Evolutionary conservation across 2,113 vertebrate genomes (phyloP), one percentile per base, ranked within the genome.

Genomic region (Aphelocoma coerulescens): DNA sequence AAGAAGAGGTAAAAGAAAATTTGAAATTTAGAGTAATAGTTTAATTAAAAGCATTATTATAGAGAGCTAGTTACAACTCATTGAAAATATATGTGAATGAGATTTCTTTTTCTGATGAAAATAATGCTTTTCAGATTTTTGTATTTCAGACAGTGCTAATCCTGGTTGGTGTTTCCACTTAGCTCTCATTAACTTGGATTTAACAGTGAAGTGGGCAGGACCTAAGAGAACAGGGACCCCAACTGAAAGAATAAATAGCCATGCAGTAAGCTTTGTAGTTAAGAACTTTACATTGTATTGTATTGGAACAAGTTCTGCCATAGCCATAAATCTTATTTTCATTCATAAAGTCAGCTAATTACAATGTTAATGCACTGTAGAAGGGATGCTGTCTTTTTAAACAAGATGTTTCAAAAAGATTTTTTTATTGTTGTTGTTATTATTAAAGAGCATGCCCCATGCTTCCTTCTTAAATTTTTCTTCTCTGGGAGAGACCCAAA

Each of bases 61-160:
- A 95, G 94, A 96, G 80, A 92, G 80, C 79, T 92, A 77, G 69
- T 95, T 91, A 93, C 84, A 93, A 92, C 18, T 71, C n/a, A 80
- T 76, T 82, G 59, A 80, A 94, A 81, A 74, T 86, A 93, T 52
- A 80, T 0, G 13, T n/a, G 44, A 90, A 86, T 86, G n/a, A 94
- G 49, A 52, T 24, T 44, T 66, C 35, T 74, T 75, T 71, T 82
- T 52, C 33, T 83, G 39, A 55, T 89, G 7, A 84, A 90, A 81
- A 86, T 58, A 84, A 24, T 51, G 61, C 62, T 87, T 87, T 83
- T 93, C 52, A 49, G 10, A 80, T 94, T 67, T 75, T 65, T 78
- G 48, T 93, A 32, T 88, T 93, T 86, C 78, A 69, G 43, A 44
- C 21, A 79, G 30, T 51, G 33, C 55, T 89, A 76, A 37, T 76